phyloP scores from a whole-genome alignment of 2,888 invertebrate genomes.

The Lypha dubia region DNA sequence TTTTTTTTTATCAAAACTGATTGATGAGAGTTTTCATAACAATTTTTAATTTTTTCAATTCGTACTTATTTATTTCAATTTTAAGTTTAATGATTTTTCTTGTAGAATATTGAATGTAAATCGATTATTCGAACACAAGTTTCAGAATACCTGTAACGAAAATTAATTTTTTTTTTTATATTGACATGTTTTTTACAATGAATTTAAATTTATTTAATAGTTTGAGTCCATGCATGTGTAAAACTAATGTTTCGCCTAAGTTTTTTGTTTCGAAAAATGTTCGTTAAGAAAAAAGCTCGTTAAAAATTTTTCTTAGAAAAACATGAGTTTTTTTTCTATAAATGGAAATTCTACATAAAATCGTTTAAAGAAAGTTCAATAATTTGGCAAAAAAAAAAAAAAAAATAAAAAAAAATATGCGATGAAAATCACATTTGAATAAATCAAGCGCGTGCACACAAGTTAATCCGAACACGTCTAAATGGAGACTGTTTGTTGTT shows the following conservation, averaged over 20 bases:
- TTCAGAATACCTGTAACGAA: not conserved
- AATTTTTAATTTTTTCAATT: not conserved
- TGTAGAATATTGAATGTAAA: not conserved
- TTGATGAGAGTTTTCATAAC: too few species aligned
- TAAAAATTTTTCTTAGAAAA: conserved; percentile 5
- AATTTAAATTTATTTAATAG: not conserved
- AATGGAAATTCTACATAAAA: conserved; percentile 15
- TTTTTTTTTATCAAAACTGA: too few species aligned
- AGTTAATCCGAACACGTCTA: conserved; percentile 74
- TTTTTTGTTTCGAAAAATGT: not conserved
- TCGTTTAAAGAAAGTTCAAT: conserved; percentile 14
- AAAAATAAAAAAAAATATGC: not conserved
- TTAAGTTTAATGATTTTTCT: not conserved
- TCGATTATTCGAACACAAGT: not conserved
- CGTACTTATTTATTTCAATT: not conserved
- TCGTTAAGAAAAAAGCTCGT: conserved; percentile 27
- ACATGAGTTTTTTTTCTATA: not conserved
- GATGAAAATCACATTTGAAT: conserved; percentile 12
- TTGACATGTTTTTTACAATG: not conserved
- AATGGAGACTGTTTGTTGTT: conserved; percentile 73
- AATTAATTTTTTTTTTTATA: conserved; percentile 4
- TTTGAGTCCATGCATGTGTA: not conserved
- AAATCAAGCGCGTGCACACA: conserved; percentile 62
- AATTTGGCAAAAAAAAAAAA: not conserved
- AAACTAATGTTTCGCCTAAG: too few species aligned